Evolutionary conservation across 2,113 vertebrate species (phyloP).

Genomic region (Rhinogobius similis): DNA sequence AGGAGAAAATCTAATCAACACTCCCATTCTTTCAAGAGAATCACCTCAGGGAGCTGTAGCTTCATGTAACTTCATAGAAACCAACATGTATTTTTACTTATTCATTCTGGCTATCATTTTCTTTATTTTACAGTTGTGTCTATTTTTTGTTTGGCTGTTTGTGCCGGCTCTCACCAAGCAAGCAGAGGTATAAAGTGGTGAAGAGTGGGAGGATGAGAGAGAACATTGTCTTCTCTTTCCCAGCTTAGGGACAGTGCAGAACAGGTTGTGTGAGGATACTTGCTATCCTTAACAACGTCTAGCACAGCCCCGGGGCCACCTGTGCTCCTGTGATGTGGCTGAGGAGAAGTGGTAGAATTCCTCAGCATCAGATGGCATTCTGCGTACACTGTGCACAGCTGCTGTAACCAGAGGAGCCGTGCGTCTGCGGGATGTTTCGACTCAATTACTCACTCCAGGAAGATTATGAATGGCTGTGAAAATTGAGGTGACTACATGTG

Average conservation of each 20-base stretch:
- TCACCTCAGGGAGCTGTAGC: constrained; percentile 38
- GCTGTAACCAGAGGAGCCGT: constrained; percentile 21
- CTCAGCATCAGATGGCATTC: constrained; percentile 46
- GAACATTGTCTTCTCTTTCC: constrained; percentile 72
- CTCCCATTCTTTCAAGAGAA: constrained; percentile 43
- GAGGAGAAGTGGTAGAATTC: constrained; percentile 46
- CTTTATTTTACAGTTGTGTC: constrained; percentile 20
- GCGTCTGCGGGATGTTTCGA: constrained; percentile 24
- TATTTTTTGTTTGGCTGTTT: constrained; percentile 22
- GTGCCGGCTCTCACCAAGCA: constrained; percentile 49
- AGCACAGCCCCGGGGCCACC: constrained; percentile 58
- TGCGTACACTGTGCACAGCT: constrained; percentile 8
- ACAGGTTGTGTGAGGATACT: constrained; percentile 72
- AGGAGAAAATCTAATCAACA: constrained; percentile 26
- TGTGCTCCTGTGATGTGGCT: constrained; percentile 42
- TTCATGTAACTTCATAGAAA: constrained; percentile 25
- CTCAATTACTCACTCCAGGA: constrained; percentile 18
- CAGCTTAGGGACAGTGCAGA: constrained; percentile 63
- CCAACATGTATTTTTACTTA: constrained; percentile 59
- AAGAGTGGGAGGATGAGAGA: constrained; percentile 71
- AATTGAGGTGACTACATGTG: not conserved
- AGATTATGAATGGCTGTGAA: constrained; percentile 11
- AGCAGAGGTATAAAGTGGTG: constrained; percentile 66
- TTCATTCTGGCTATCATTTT: constrained; percentile 37
- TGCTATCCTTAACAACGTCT: constrained; percentile 63